Conservation (phyloP, 2,113 vertebrate genomes). For the Xiphorhynchus elegans region DNA sequence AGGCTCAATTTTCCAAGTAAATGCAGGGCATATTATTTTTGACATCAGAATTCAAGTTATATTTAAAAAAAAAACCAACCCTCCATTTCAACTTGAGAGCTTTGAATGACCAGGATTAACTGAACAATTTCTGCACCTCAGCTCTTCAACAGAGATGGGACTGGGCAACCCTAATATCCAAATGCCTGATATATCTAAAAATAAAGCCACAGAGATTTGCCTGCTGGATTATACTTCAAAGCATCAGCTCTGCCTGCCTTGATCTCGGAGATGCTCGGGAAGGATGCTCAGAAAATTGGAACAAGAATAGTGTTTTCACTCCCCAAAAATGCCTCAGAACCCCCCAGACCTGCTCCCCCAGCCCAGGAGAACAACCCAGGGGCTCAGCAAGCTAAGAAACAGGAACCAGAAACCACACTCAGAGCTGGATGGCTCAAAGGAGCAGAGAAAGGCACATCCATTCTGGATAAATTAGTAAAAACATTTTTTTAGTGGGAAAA, state of each 20-base stretch:
- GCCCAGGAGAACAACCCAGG: background rate
- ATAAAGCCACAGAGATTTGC: background rate
- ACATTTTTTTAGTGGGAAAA: background rate
- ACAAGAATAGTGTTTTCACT: background rate
- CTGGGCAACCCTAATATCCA: background rate
- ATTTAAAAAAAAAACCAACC: background rate
- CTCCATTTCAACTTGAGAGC: background rate
- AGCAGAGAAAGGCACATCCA: background rate
- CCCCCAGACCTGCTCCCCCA: background rate
- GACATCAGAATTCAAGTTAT: background rate
- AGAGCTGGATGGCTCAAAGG: background rate
- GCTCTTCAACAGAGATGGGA: background rate
- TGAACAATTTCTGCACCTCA: background rate
- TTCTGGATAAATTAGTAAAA: background rate
- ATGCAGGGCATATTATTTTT: background rate
- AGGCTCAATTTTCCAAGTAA: background rate
- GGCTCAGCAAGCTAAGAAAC: background rate
- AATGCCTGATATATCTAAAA: background rate
- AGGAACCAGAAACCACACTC: background rate
- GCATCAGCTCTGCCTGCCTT: conserved; percentile 4
- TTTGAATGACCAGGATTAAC: background rate
- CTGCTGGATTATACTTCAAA: conserved; percentile 14
- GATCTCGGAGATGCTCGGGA: background rate
- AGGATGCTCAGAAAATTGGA: background rate
- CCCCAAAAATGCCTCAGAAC: background rate